Conservation (phyloP, 2,888 invertebrate genomes). For the Mycalesis mineus region DNA sequence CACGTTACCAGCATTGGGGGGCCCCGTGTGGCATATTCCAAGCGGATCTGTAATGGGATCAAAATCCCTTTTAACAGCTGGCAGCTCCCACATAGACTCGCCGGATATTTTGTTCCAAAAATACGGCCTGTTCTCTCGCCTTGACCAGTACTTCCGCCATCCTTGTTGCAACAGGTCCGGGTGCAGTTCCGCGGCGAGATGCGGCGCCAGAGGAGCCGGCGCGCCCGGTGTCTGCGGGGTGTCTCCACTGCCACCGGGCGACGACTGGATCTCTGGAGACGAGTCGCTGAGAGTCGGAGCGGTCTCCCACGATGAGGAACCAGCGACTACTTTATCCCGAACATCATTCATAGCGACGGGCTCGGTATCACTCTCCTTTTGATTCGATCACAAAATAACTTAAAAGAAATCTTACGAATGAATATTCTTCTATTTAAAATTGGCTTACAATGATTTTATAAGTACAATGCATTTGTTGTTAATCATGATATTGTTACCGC, state of each 20-base stretch:
- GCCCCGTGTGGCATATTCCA: constrained; percentile 83
- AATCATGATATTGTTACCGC: constrained; percentile 62
- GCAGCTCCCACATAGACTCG: constrained; percentile 98
- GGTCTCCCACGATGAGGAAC: constrained; percentile 70
- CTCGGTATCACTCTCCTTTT: constrained; percentile 11
- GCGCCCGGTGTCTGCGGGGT: constrained; percentile 79
- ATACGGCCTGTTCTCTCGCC: constrained; percentile 95
- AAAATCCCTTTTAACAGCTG: constrained; percentile 87
- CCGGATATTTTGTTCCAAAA: constrained; percentile 98
- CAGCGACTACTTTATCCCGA: constrained; percentile 73
- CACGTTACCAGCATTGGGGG: constrained; percentile 66
- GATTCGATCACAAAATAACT: constrained; percentile 16
- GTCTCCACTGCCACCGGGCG: constrained; percentile 64
- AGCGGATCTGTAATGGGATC: constrained; percentile 95
- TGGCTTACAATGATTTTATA: constrained; percentile 55
- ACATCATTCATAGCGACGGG: constrained; percentile 71
- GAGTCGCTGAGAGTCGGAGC: constrained; percentile 60
- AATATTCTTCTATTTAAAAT: not conserved
- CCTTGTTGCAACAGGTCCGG: constrained; percentile 85
- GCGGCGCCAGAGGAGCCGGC: constrained; percentile 72
- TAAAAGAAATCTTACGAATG: not conserved
- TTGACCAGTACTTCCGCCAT: constrained; percentile 98
- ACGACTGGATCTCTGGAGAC: constrained; percentile 67
- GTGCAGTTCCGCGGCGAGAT: constrained; percentile 68
- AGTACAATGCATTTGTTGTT: constrained; percentile 50